Evolutionary conservation across 2,888 invertebrate genomes (phyloP).

Genomic region (Venusia cambrica): DNA sequence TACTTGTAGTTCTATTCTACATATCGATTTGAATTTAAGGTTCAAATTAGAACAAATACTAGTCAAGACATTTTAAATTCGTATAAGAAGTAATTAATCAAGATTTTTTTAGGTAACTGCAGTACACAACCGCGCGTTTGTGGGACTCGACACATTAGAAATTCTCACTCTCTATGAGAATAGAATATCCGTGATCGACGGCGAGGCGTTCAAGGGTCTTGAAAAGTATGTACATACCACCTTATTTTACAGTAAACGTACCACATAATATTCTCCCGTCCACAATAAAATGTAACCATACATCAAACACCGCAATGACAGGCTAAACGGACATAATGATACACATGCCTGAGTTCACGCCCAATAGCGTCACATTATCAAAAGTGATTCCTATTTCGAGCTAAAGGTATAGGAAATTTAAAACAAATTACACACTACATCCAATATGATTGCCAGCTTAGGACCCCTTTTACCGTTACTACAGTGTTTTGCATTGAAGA

Average conservation of each 20-base stretch:
- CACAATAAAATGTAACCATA: too few species aligned
- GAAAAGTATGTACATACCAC: constrained; percentile 93
- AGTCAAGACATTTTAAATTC: too few species aligned
- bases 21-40: too few species aligned
- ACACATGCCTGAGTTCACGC: constrained; percentile 17
- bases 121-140: constrained; percentile 90
- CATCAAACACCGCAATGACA: constrained; percentile 9
- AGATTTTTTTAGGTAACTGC: constrained; percentile 83
- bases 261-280: constrained; percentile 10
- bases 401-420: constrained; percentile 31
- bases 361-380: constrained; percentile 18
- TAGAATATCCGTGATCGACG: constrained; percentile 88
- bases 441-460: constrained; percentile 16
- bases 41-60: constrained; percentile 1
- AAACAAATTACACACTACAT: constrained; percentile 34
- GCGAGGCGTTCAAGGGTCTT: constrained; percentile 91
- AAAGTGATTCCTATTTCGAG: constrained; percentile 26
- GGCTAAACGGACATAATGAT: constrained; percentile 10
- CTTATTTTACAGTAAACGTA: too few species aligned
- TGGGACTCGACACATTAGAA: constrained; percentile 92
- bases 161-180: constrained; percentile 94
- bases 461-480: constrained; percentile 13
- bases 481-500: constrained; percentile 16
- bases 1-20: too few species aligned
- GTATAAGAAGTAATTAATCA: too few species aligned